A percentile compares a stretch with the other conserved stretches of the same genome.
These are phyloP conservation scores for Onychostruthus taczanowskii DNA, from an alignment of 2,113 vertebrate genomes.

Conservation along the genomic window DNA sequence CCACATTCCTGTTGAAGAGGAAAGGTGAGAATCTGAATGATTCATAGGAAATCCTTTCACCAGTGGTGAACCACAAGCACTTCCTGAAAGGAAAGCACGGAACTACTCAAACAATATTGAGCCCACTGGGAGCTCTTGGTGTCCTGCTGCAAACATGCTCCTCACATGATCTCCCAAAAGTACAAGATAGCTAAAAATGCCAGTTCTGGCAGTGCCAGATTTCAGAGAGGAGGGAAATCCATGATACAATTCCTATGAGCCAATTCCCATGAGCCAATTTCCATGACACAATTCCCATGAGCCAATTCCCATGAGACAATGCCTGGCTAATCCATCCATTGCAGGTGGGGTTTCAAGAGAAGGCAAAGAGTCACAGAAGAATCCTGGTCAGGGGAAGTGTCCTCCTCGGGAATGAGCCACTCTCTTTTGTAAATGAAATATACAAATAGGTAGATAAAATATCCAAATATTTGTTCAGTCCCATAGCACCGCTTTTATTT, in stretches of 20 bases:
- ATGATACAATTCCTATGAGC: background rate
- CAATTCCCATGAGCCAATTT: too few relatives aligned
- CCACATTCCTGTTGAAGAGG: background rate
- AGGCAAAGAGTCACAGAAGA: accelerated
- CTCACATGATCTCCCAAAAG: background rate
- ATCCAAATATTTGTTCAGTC: background rate
- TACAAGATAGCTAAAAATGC: background rate
- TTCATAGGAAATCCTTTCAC: background rate
- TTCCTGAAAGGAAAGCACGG: background rate
- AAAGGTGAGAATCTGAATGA: background rate
- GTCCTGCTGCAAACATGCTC: background rate
- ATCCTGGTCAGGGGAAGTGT: background rate
- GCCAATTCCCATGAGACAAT: background rate
- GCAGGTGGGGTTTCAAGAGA: background rate
- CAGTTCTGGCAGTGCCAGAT: background rate
- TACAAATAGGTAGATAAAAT: background rate
- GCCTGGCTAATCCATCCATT: background rate
- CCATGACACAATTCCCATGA: background rate
- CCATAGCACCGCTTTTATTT: background rate
- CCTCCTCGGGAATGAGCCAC: background rate
- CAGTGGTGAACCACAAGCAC: background rate
- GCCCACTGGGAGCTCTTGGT: background rate
- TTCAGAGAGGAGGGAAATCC: background rate
- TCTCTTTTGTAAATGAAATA: background rate
- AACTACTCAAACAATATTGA: background rate